phyloP scores from a whole-genome alignment of 2,113 vertebrate genomes.

The Onychorhynchus coronatus region DNA sequence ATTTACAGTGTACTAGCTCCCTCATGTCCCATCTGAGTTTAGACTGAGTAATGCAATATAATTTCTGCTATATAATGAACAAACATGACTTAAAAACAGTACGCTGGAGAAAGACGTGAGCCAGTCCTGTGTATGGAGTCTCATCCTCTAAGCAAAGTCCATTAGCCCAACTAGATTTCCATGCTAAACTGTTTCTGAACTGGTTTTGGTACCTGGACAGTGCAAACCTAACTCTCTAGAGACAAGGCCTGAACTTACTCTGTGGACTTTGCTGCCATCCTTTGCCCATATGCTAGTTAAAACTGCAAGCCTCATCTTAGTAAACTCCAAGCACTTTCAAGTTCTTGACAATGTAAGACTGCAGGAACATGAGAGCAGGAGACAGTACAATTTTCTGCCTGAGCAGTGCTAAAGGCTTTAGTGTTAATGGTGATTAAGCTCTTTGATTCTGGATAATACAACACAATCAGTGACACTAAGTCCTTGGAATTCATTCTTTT shows the following conservation, averaged over 20 bases:
- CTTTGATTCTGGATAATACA: constrained; percentile 9
- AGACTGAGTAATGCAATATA: not conserved
- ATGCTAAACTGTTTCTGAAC: not conserved
- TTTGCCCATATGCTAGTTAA: not conserved
- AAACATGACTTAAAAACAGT: not conserved
- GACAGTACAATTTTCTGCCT: not conserved
- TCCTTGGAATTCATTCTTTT: constrained; percentile 31
- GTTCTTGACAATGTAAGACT: not conserved
- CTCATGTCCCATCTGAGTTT: not conserved
- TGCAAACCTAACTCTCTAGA: not conserved
- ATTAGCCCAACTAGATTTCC: not conserved
- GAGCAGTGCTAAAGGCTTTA: not conserved
- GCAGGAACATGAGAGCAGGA: not conserved
- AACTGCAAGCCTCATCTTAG: not conserved
- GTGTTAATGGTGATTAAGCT: not conserved
- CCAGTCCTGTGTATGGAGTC: not conserved
- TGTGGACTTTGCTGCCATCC: not conserved
- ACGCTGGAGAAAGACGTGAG: not conserved
- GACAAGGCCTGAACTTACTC: not conserved
- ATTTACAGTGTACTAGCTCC: not conserved
- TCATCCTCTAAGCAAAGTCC: not conserved
- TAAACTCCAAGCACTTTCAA: not conserved
- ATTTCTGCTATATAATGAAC: not conserved
- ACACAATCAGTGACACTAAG: not conserved
- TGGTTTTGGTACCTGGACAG: not conserved